These are phyloP conservation scores for Drosophila kanapiae DNA, from an alignment of 1,140 invertebrate genomes.

Conservation along the genomic window DNA sequence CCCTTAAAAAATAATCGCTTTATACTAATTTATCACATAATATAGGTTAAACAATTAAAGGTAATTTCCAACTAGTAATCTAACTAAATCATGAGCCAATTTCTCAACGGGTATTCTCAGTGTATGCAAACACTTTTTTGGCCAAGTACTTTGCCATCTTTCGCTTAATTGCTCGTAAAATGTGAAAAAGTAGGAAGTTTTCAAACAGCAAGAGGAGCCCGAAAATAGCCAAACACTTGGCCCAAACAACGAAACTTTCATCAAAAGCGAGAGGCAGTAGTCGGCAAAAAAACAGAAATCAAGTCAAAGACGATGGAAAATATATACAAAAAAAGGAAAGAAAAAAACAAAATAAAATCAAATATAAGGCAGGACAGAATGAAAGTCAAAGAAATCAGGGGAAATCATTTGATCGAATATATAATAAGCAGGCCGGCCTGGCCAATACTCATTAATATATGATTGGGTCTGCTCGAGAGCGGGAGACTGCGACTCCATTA, in stretches of 20 bases:
- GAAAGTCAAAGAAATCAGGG: constrained; percentile 23
- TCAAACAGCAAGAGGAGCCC: constrained; percentile 27
- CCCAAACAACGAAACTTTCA: constrained; percentile 54
- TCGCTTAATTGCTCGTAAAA: constrained; percentile 80
- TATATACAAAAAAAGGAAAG: not conserved
- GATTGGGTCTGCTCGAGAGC: constrained; percentile 47
- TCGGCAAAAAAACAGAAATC: constrained; percentile 4
- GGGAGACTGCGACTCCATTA: constrained; percentile 65
- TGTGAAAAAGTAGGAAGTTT: constrained; percentile 58
- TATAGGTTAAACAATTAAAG: too few relatives aligned
- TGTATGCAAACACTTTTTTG: constrained; percentile 48
- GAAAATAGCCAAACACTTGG: constrained; percentile 38
- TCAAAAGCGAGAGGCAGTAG: constrained; percentile 33
- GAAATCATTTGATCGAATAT: constrained; percentile 59
- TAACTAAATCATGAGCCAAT: constrained; percentile 8
- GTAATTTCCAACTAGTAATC: too few relatives aligned
- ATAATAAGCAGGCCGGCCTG: constrained; percentile 53
- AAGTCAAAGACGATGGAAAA: constrained; percentile 17
- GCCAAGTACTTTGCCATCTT: constrained; percentile 72
- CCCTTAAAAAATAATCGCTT: too few relatives aligned
- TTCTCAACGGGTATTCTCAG: constrained; percentile 8
- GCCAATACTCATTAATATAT: constrained; percentile 74
- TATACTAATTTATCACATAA: too few relatives aligned
- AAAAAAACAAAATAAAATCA: constrained; percentile 12
- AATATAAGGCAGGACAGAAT: constrained; percentile 8